Base-by-base conservation (phyloP, 2,888 invertebrate genomes). In the Erannis defoliaria region DNA sequence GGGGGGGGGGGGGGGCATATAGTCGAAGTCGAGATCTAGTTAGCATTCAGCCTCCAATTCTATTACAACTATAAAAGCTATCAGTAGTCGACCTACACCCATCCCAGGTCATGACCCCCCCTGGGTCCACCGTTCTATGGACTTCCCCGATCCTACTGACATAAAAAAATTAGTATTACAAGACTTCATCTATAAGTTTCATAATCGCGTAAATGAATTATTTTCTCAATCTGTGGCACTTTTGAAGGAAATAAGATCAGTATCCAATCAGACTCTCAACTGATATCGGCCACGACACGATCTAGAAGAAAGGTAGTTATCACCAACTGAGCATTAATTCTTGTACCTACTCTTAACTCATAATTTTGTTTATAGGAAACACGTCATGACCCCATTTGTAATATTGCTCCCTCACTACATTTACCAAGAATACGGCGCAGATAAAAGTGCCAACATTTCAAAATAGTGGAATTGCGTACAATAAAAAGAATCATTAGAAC, bases 401-500 rank as follows among this genome's bases (percentile, higher is more conserved):
- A 62, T 53, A 56, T 53, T 62, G 53, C 49, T 51, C 43, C 43
- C 37, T 62, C 64, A 66, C 63, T 67, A 66, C 64, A 71, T 64
- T 68, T 53, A 66, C 62, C 43, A 40, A 29, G 45, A 63, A 54
- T 63, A 58, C 58, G 40, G 54, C 64, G 19, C 51, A 54, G 55
- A 67, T 67, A 76, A 75, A 74, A 71, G 69, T 72, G 67, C 55
- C 55, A 74, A 78, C 73, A 75, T 76, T 74, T 76, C 74, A 76
- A 77, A 76, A 78, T 73, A 72, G 75, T 73, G 69, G 71, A 75
- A 73, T 70, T 70, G 75, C 70, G 71, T 68, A 68, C 63, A 66
- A 66, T 71, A 79, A 76, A 76, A 77, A 75, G 69, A 77, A 77
- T 78, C 77, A 78, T 84, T 82, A 78, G 74, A 77, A 82, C 68